A percentile compares a stretch with the other conserved stretches of the same genome.
Evolutionary conservation across 1,140 invertebrate genomes (phyloP).

Genomic region (Magallana angulata): DNA sequence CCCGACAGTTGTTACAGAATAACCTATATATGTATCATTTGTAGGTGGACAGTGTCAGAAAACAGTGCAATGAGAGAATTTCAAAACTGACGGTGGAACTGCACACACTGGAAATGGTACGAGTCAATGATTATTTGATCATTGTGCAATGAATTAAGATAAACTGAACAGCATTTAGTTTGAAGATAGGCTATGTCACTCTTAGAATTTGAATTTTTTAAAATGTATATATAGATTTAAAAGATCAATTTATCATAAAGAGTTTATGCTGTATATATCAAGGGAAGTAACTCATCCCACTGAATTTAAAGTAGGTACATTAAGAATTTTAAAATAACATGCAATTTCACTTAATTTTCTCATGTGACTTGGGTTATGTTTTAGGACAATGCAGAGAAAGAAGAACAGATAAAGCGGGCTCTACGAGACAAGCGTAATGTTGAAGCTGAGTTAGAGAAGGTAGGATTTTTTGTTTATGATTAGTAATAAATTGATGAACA

Average conservation of each 20-base stretch:
- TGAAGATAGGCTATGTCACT: too few relatives aligned
- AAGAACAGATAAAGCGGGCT: slow-evolving; percentile 73
- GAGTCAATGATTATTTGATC: background rate
- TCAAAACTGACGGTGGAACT: slow-evolving; percentile 75
- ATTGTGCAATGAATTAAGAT: too few relatives aligned
- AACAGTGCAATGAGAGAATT: slow-evolving; percentile 75
- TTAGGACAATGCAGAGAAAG: slow-evolving; percentile 74
- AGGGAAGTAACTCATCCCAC: too few relatives aligned
- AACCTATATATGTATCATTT: background rate
- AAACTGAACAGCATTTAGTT: too few relatives aligned
- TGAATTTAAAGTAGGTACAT: too few relatives aligned
- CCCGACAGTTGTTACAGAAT: too few relatives aligned
- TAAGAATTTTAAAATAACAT: too few relatives aligned
- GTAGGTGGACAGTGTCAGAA: slow-evolving; percentile 74
- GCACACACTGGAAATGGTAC: slow-evolving; percentile 75
- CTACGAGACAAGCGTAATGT: slow-evolving; percentile 76
- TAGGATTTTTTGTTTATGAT: slow-evolving; percentile 46
- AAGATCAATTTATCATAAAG: too few relatives aligned
- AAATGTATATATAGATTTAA: too few relatives aligned
- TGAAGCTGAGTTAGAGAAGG: slow-evolving; percentile 77
- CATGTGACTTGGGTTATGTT: slow-evolving; percentile 23
- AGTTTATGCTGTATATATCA: too few relatives aligned
- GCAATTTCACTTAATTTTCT: too few relatives aligned
- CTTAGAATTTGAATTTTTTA: too few relatives aligned
- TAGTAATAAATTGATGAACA: background rate